Evolutionary conservation across 2,888 invertebrate species (phyloP), one percentile per base, ranked within the genome.

Genomic region (Matsumyia berberina): DNA sequence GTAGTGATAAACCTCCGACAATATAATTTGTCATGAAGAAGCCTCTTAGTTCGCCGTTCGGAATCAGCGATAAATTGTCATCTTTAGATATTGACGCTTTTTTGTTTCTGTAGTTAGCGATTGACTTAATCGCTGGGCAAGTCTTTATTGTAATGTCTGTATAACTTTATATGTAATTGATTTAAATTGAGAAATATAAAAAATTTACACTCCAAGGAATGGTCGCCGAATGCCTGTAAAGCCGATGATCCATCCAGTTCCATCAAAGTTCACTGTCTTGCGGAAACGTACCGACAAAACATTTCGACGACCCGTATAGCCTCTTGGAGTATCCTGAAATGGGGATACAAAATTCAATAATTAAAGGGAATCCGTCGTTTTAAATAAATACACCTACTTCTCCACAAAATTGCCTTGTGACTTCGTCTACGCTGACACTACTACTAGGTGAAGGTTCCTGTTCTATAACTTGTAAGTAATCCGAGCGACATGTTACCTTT

Each of bases 241-340:
- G 1, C 81, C 86, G 31, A 91, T 87, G 2, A 90, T 89, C 91
- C 91, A 96, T 17, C 96, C 96, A 0, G 93, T 93, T 7, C 96
- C 96, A 19, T 94, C 94, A 88, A 95, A 96, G 87, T 95, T 95
- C 57, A 93, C 91, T 9, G 94, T 94, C 33, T 95, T 95, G 46
- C 92, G 92, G 89, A 95, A 96, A 0, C 93, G 93, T 9, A 96
- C 92, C 49, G 93, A 92, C 0, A 96, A 90, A 73, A 92, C 92
- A 88, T 94, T 94, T 7, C 93, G 92, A 0, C 87, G 86, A 57
- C 94, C 93, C 5, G 91, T 91, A 87, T 93, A 94, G 44, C 91
- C 90, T 0, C 93, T 93, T 0, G 96, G 95, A 0, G 86, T 89
- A 78, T 93, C 93, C 93, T 89, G 17, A 0, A 87, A 82, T 15